A percentile compares a stretch with the other conserved stretches of the same genome.
Evolutionary conservation across 2,113 vertebrate genomes (phyloP).

Genomic region (Emberiza fucata): DNA sequence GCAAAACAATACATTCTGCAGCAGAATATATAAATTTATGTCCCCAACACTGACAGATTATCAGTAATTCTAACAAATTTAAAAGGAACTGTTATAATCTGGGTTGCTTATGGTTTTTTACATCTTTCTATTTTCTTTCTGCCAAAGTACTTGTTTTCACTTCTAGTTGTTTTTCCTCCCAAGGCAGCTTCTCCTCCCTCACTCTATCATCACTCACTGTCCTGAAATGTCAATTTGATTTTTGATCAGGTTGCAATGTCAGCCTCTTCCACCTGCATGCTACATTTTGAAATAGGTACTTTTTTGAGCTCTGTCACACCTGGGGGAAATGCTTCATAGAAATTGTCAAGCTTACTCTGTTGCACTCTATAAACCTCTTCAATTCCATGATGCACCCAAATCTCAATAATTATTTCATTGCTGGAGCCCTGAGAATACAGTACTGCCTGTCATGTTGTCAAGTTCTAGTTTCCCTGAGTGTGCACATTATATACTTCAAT

Average conservation of each 20-base stretch:
- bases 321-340: background rate
- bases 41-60: background rate
- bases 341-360: background rate
- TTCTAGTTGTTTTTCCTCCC: background rate
- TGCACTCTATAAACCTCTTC: background rate
- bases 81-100: background rate
- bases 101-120: background rate
- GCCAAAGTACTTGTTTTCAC: background rate
- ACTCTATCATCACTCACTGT: background rate
- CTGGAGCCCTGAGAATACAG: background rate
- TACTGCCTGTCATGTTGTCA: background rate
- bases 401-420: background rate
- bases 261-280: background rate
- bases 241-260: background rate
- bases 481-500: background rate
- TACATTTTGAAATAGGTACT: background rate
- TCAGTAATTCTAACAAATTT: background rate
- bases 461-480: background rate
- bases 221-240: background rate
- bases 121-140: background rate
- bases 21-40: slow-evolving; percentile 26
- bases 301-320: background rate
- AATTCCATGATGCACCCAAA: accelerated
- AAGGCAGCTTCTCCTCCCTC: background rate
- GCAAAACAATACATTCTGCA: background rate